Percentiles rank a stretch among this genome's conserved stretches.
phyloP scores from a whole-genome alignment of 2,888 invertebrate species.

The Chloromyia formosa region DNA sequence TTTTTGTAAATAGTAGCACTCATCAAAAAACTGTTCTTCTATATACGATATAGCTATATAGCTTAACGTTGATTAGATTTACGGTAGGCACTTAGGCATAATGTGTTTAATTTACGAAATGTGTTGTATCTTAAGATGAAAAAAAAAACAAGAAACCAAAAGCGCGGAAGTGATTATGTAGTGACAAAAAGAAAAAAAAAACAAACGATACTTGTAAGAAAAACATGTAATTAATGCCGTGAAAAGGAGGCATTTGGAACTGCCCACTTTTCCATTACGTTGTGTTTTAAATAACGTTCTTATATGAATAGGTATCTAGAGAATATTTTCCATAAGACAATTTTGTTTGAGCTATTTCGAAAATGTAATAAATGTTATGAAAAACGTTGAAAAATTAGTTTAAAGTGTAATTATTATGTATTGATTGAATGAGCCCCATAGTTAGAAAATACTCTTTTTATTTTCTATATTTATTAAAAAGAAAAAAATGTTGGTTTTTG shows the following conservation, averaged over 20 bases:
- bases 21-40: conserved; percentile 8
- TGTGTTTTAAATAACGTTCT: conserved; percentile 40
- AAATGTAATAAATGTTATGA: neutral
- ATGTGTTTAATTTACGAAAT: neutral
- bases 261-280: conserved; percentile 12
- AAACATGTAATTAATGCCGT: no score
- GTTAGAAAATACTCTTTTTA: conserved; percentile 9
- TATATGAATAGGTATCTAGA: neutral
- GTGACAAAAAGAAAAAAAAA: neutral
- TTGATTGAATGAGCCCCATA: conserved; percentile 32
- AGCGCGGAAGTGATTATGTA: conserved; percentile 15
- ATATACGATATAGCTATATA: neutral
- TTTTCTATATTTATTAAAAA: neutral
- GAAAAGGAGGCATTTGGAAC: conserved; percentile 12
- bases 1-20: conserved; percentile 17
- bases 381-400: neutral
- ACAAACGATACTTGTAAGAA: conserved; percentile 14
- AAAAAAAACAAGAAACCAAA: neutral
- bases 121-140: conserved; percentile 18
- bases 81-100: neutral
- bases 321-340: conserved; percentile 15
- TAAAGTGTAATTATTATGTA: conserved; percentile 17
- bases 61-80: conserved; percentile 12
- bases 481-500: conserved; percentile 33
- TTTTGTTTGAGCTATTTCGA: neutral